Evolutionary conservation across 2,113 vertebrate species (phyloP), one percentile per base, ranked within the genome.

Genomic region (Channa argus): DNA sequence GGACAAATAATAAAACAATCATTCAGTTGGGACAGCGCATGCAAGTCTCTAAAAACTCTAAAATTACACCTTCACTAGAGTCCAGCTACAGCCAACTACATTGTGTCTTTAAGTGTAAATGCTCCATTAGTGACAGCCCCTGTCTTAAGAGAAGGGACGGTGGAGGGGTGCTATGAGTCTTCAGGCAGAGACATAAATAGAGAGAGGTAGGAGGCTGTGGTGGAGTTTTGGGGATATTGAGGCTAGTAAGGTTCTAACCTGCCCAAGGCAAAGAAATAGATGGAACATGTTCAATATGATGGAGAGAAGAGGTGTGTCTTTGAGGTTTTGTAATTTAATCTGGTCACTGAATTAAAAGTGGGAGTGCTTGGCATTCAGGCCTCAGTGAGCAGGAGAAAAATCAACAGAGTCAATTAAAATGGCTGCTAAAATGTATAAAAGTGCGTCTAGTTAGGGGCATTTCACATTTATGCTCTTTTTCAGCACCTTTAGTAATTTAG

Each of bases 301-400:
- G 33, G 68, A 64, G 43, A 49, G 46, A 52, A 55, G 85, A 79
- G 70, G 69, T 60, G 75, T 66, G 77, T 88, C 74, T 85, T 53
- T 13, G 46, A 71, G 80, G 68, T 70, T 55, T 86, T 89, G 67
- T 88, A 79, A 88, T 84, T 86, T 78, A 74, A 85, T 84, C 71
- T 46, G 65, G 82, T 80, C 82, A 78, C 78, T 67, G 82, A 84
- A 89, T 82, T 81, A 63, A 77, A 82, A 81, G 71, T 49, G 33
- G 63, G 64, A 84, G 60, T 34, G 50, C 64, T 89, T 50, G 74
- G 71, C 63, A 71, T 50, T n/a, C 39, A 70, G 45, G 69, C 37
- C 4, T 9, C 56, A 53, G 8, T 53, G 47, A 66, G 60, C 14
- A 43, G 68, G 58, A 70, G 47, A 66, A 62, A 63, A 66, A 68